Percentiles rank a stretch among this genome's conserved stretches.
Evolutionary conservation across 2,888 invertebrate species (phyloP).

Genomic region (Craniophora ligustri): DNA sequence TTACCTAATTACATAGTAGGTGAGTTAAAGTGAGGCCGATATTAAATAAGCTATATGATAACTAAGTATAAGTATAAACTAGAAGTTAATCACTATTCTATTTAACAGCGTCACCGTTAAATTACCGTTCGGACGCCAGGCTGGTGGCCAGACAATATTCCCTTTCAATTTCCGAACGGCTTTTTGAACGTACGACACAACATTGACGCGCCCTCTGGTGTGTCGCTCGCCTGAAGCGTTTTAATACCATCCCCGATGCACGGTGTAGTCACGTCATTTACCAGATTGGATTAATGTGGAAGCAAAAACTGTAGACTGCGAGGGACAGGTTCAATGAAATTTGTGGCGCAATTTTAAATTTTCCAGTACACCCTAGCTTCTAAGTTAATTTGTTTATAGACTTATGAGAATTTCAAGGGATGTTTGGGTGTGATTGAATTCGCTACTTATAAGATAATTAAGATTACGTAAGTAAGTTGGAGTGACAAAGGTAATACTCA

Average conservation of each 20-base stretch:
- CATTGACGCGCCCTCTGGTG: slow-evolving; percentile 12
- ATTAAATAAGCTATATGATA: no score
- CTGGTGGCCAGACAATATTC: not conserved
- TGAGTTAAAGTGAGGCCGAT: no score
- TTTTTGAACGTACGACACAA: slow-evolving; percentile 6
- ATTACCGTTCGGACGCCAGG: not conserved
- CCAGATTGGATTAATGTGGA: slow-evolving; percentile 10
- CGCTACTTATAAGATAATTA: no score
- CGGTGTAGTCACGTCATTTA: slow-evolving; percentile 2
- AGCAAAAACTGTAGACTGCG: not conserved
- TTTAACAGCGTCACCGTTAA: not conserved
- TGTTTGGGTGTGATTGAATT: no score
- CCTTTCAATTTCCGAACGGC: slow-evolving; percentile 3
- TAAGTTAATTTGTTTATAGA: not conserved
- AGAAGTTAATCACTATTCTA: not conserved
- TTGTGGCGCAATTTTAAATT: not conserved
- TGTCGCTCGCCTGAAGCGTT: slow-evolving; percentile 25
- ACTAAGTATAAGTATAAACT: no score
- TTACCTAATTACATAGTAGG: no score
- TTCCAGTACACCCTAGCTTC: not conserved
- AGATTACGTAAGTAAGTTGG: no score
- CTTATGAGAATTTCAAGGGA: not conserved
- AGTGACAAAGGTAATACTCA: no score
- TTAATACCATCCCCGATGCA: slow-evolving; percentile 2
- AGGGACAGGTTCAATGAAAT: not conserved